Percentiles rank a stretch among this genome's conserved stretches.
These are phyloP conservation scores for Ophion slaviceki DNA, from an alignment of 2,888 invertebrate species.

Conservation along the genomic window DNA sequence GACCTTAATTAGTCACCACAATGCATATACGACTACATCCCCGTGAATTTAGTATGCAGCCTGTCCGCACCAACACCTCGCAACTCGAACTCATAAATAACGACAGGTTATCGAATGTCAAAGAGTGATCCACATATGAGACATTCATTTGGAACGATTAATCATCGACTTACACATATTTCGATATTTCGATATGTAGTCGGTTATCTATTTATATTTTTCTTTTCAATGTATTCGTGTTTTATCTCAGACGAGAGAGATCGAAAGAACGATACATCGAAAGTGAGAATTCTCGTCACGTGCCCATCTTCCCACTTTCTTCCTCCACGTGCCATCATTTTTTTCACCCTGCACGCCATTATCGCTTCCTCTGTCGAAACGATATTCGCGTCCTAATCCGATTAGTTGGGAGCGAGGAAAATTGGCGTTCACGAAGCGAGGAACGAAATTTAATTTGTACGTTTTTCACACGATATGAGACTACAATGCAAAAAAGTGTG, in stretches of 20 bases:
- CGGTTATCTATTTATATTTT: neutral
- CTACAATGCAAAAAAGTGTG: too few relatives aligned
- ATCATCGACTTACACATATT: neutral
- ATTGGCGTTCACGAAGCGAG: conserved; percentile 7
- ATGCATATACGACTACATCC: neutral
- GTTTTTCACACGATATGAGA: neutral
- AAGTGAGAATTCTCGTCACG: conserved; percentile 52
- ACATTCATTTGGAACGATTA: neutral
- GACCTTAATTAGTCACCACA: conserved; percentile 59
- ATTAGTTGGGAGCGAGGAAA: conserved; percentile 29
- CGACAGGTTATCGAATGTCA: neutral
- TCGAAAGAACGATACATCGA: neutral
- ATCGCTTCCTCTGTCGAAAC: conserved; percentile 30
- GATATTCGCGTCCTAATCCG: conserved; percentile 52
- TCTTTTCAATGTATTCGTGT: too few relatives aligned
- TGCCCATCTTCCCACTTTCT: neutral
- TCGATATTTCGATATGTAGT: too few relatives aligned
- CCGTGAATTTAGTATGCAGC: conserved; percentile 29
- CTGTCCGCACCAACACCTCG: neutral
- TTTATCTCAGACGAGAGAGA: neutral
- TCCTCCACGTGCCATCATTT: conserved; percentile 33
- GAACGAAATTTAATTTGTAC: conserved; percentile 41
- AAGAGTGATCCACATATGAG: neutral
- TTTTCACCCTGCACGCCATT: conserved; percentile 31
- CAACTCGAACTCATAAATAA: conserved; percentile 3